Percentiles rank a stretch among this genome's conserved stretches.
Evolutionary conservation across 1,140 invertebrate genomes (phyloP).

Genomic region (Caenorhabditis brenneri): DNA sequence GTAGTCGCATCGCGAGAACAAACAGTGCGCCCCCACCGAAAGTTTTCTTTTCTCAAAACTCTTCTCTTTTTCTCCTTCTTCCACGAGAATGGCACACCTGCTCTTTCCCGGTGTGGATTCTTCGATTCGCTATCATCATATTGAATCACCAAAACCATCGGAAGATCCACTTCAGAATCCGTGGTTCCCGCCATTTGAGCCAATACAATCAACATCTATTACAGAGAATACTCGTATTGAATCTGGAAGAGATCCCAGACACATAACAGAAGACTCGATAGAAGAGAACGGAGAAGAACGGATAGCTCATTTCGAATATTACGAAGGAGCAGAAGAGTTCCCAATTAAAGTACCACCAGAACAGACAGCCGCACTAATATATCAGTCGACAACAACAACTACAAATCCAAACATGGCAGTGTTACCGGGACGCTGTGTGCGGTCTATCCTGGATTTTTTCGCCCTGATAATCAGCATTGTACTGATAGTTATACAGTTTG

Average conservation of each 20-base stretch:
- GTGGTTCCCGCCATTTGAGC: background rate
- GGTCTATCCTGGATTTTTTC: constrained; percentile 52
- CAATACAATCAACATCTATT: background rate
- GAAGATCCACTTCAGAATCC: constrained; percentile 9
- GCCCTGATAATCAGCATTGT: constrained; percentile 22
- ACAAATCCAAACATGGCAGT: constrained; percentile 45
- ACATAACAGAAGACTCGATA: constrained; percentile 53
- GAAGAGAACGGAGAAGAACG: constrained; percentile 57
- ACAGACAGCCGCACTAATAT: constrained; percentile 40
- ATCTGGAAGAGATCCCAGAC: constrained; percentile 50
- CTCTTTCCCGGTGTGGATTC: constrained; percentile 3
- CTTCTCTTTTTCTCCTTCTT: background rate
- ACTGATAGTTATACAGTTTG: constrained; percentile 53
- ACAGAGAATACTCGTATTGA: constrained; percentile 17
- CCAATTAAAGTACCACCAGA: constrained; percentile 39
- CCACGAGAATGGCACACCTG: constrained; percentile 9
- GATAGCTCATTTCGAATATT: constrained; percentile 54
- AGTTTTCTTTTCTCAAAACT: background rate
- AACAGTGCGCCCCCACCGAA: background rate
- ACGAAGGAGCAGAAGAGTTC: constrained; percentile 50
- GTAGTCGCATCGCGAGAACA: background rate
- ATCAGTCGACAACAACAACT: constrained; percentile 8
- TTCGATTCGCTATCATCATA: constrained; percentile 28
- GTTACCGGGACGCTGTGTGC: constrained; percentile 46
- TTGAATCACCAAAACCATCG: constrained; percentile 30